Base-by-base conservation (phyloP, 2,797 vertebrate genomes). In the Limnodromus scolopaceus region DNA sequence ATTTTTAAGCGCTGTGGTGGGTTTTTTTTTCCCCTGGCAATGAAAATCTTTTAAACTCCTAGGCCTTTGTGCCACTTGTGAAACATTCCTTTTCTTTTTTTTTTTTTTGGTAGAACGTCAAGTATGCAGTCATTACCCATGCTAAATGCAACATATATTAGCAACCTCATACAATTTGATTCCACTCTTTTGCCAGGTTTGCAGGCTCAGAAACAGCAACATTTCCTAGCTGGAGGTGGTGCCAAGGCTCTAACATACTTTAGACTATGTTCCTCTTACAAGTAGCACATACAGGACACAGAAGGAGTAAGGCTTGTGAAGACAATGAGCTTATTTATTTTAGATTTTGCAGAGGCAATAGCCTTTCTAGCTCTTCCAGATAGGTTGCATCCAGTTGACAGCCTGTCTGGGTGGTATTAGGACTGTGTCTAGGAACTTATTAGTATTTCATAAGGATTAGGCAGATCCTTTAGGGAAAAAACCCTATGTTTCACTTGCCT, bases 401-500 rank as follows among this genome's bases (percentile, higher is more conserved):
- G 22, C 22, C 69, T 66, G 28, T 12, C 36, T 72, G 70, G 27
- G 24, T 87, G 28, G 20, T n/a, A 57, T 76, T 65, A 61, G 11
- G 41, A 87, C 16, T 32, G 17, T 58, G 7, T 19, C 30, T 71
- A 72, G 36, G 38, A 75, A 69, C 4, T 49, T 87, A 7, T 2
- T 72, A 48, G 11, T 30, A 38, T 63, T 79, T 72, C 32, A 63
- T 55, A 78, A 2, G 28, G 36, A 48, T 94, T 79, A 66, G 11
- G 18, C 27, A 45, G 18, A 60, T 19, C 8, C 49, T 51, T 51
- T 70, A 34, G 25, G 39, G 71, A 75, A 87, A 87, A 54, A 54
- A 0, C 0, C 0, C 3, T 19, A 5, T 36, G 13, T 23, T 85
- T 64, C 2, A 0, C 32, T 77, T 68, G 38, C 27, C 24, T 51